phyloP scores from a whole-genome alignment of 2,113 vertebrate genomes.

The Austrofundulus limnaeus region DNA sequence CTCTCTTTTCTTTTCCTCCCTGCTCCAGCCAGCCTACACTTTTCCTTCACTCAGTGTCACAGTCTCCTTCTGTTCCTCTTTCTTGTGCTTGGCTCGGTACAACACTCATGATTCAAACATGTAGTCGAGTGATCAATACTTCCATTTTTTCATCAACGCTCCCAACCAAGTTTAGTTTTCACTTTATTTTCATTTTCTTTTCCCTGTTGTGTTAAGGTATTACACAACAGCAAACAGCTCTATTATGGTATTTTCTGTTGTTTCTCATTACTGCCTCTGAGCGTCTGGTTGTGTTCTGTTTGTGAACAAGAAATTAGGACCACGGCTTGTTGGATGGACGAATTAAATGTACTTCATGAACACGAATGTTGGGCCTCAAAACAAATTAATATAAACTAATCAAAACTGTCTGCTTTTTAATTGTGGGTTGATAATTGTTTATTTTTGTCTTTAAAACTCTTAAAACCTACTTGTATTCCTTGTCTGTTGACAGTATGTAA shows the following conservation, averaged over 20 bases:
- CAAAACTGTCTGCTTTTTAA: too few relatives aligned
- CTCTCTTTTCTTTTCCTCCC: constrained; percentile 62
- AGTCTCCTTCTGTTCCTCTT: constrained; percentile 28
- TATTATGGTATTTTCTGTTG: not conserved
- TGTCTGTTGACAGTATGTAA: too few relatives aligned
- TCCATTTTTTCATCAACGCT: constrained; percentile 22
- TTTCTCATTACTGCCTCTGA: constrained; percentile 2
- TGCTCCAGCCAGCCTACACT: constrained; percentile 59
- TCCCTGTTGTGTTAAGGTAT: constrained; percentile 14
- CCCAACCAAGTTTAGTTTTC: constrained; percentile 7
- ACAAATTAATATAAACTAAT: too few relatives aligned
- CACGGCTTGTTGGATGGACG: too few relatives aligned
- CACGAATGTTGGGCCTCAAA: too few relatives aligned
- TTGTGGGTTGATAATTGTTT: too few relatives aligned
- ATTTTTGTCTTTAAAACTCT: too few relatives aligned
- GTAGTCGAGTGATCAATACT: constrained; percentile 32
- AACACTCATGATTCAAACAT: constrained; percentile 27
- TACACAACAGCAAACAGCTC: not conserved
- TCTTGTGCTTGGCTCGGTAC: constrained; percentile 26
- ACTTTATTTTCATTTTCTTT: not conserved
- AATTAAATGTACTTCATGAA: too few relatives aligned
- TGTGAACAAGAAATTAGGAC: constrained; percentile 6
- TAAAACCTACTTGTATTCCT: too few relatives aligned
- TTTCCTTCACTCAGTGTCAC: constrained; percentile 50
- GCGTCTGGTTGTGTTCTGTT: constrained; percentile 19